These are phyloP conservation scores for Hemichromis elongatus DNA, from an alignment of 2,113 vertebrate genomes.

Conservation along the genomic window DNA sequence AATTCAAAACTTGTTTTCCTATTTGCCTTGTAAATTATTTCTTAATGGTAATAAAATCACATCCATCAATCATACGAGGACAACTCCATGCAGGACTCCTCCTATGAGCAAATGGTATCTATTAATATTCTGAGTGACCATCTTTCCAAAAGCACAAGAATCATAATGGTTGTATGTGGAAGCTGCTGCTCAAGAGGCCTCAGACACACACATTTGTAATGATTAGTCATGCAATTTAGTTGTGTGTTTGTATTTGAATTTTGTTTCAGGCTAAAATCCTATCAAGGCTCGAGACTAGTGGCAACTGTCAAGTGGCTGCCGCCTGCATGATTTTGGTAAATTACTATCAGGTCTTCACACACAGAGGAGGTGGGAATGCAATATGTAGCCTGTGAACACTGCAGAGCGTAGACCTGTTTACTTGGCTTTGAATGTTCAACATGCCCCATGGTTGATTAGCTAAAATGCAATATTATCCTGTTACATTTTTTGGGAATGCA, in stretches of 20 bases:
- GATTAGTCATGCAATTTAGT: background rate
- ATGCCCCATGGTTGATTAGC: constrained; percentile 10
- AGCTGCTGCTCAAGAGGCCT: background rate
- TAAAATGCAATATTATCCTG: constrained; percentile 13
- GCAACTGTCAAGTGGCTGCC: constrained; percentile 26
- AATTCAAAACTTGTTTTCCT: constrained; percentile 48
- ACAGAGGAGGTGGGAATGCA: background rate
- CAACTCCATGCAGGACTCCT: constrained; percentile 40
- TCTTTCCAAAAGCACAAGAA: constrained; percentile 22
- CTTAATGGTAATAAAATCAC: constrained; percentile 65
- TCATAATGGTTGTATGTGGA: constrained; percentile 15
- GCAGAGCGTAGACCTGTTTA: constrained; percentile 10
- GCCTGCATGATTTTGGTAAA: background rate
- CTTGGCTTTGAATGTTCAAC: constrained; percentile 4
- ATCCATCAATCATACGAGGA: constrained; percentile 61
- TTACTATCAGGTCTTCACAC: background rate
- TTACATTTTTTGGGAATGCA: constrained; percentile 37
- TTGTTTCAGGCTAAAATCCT: background rate
- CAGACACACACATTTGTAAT: background rate
- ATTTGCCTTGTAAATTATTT: constrained; percentile 70
- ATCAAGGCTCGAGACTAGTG: constrained; percentile 4
- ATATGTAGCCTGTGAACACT: background rate
- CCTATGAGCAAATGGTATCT: constrained; percentile 56
- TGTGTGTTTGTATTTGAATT: background rate
- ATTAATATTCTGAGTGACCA: constrained; percentile 61